A percentile compares a stretch with the other conserved stretches of the same genome.
These are phyloP conservation scores for Pelusios castaneus DNA, from an alignment of 2,113 vertebrate species.

Conservation along the genomic window DNA sequence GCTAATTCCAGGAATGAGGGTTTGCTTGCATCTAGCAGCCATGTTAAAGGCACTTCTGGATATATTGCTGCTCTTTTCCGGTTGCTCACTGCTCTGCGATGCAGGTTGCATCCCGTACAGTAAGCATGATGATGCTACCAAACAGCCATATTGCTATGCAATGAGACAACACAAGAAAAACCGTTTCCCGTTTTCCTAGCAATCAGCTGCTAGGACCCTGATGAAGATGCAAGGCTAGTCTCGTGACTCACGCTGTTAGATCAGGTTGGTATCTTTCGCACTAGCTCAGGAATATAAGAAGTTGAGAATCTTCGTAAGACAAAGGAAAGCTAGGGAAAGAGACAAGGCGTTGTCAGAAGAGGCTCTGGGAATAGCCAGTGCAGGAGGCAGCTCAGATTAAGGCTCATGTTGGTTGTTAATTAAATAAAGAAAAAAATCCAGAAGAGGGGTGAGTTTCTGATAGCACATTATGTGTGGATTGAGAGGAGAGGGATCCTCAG, in stretches of 20 bases:
- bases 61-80: fast-evolving
- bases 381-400: background rate
- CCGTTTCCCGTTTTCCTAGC: background rate
- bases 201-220: background rate
- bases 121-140: background rate
- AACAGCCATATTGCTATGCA: background rate
- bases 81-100: background rate
- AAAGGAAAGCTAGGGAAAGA: background rate
- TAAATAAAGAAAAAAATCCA: background rate
- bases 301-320: background rate
- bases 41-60: background rate
- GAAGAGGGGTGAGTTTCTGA: background rate
- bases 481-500: background rate
- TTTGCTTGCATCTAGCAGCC: background rate
- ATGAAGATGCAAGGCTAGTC: fast-evolving
- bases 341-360: background rate
- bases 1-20: background rate
- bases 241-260: fast-evolving
- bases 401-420: background rate
- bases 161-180: fast-evolving
- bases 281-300: background rate
- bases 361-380: background rate
- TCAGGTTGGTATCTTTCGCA: background rate
- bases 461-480: background rate
- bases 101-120: fast-evolving